These are phyloP conservation scores for Adrianichthys oophorus DNA, from an alignment of 2,797 vertebrate genomes.

Conservation along the genomic window DNA sequence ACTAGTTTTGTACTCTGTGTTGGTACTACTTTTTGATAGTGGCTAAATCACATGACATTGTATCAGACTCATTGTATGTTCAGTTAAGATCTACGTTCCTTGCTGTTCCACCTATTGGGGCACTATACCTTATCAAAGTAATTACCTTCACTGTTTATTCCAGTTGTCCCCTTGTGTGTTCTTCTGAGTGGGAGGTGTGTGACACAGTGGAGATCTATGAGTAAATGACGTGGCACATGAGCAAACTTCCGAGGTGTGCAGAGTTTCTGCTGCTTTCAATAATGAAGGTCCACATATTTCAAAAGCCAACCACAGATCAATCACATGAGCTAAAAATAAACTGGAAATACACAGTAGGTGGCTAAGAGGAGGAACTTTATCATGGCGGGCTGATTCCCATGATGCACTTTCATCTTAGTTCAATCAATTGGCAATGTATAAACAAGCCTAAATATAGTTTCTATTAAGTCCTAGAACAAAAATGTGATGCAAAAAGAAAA, in stretches of 20 bases:
- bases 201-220: conserved; percentile 29
- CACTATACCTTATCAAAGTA: conserved; percentile 67
- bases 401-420: conserved; percentile 25
- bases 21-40: conserved; percentile 86
- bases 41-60: conserved; percentile 80
- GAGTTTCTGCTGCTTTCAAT: conserved; percentile 53
- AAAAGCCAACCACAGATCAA: conserved; percentile 60
- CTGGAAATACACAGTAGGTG: conserved; percentile 28
- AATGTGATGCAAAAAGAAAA: no score
- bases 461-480: no score
- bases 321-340: conserved; percentile 33
- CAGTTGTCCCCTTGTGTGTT: conserved; percentile 38
- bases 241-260: conserved; percentile 44
- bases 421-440: conserved; percentile 17
- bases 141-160: conserved; percentile 72
- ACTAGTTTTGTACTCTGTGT: conserved; percentile 89
- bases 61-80: conserved; percentile 78
- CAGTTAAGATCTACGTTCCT: conserved; percentile 78
- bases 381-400: conserved; percentile 15
- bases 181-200: conserved; percentile 30
- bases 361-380: conserved; percentile 8
- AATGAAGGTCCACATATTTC: conserved; percentile 56
- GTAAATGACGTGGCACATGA: conserved; percentile 20
- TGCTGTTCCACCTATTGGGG: conserved; percentile 72
- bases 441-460: neutral